These are phyloP conservation scores for Scaptomyza pallida DNA, from an alignment of 1,140 invertebrate genomes.

Conservation along the genomic window DNA sequence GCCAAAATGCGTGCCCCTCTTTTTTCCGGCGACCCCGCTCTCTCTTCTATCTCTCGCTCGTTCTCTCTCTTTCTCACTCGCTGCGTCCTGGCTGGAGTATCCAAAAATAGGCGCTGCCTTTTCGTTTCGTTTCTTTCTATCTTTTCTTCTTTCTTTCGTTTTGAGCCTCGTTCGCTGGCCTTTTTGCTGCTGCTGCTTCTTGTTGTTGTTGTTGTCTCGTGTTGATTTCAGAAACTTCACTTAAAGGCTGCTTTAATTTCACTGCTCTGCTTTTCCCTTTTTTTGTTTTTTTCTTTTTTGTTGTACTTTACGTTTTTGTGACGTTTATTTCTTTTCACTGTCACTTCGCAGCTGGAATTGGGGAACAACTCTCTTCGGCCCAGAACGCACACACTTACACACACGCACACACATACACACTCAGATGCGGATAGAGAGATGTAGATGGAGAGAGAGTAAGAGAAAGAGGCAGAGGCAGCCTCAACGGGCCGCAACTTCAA, in stretches of 20 bases:
- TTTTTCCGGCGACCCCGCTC: neutral
- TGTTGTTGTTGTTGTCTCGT: conserved; percentile 25
- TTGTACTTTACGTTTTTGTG: conserved; percentile 17
- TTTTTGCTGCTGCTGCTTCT: conserved; percentile 21
- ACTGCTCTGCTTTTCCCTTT: conserved; percentile 69
- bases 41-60: too few relatives aligned
- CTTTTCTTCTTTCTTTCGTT: conserved; percentile 9
- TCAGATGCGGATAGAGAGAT: too few relatives aligned
- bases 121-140: conserved; percentile 2
- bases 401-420: conserved; percentile 10
- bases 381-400: conserved; percentile 15
- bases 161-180: conserved; percentile 52
- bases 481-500: conserved; percentile 34
- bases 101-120: conserved; percentile 74
- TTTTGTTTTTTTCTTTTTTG: conserved; percentile 27
- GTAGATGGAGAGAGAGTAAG: too few relatives aligned
- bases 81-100: conserved; percentile 42
- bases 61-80: too few relatives aligned
- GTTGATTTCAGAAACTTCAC: conserved; percentile 74
- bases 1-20: conserved; percentile 1
- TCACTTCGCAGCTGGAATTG: conserved; percentile 49
- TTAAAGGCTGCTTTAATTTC: conserved; percentile 72
- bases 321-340: conserved; percentile 56
- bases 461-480: conserved; percentile 14
- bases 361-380: conserved; percentile 24